A percentile compares a stretch with the other conserved stretches of the same genome.
phyloP scores from a whole-genome alignment of 2,113 vertebrate species.

The Chionis minor region DNA sequence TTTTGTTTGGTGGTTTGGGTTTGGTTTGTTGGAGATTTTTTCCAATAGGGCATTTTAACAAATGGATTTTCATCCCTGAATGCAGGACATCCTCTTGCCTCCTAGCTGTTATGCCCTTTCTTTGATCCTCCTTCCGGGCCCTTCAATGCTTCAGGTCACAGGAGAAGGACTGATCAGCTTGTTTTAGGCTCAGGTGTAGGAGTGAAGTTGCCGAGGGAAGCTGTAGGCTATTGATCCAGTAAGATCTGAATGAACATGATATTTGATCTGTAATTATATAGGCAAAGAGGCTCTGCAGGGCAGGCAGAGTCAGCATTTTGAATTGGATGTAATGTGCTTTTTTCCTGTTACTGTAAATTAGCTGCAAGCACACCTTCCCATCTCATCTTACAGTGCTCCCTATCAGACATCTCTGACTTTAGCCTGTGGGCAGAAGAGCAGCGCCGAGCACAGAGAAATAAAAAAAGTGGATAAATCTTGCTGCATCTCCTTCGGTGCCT shows the following conservation, averaged over 20 bases:
- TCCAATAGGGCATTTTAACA: neutral
- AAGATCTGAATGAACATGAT: neutral
- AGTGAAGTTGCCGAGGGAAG: neutral
- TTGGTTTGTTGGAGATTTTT: neutral
- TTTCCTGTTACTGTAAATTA: conserved; percentile 1
- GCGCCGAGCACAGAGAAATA: neutral
- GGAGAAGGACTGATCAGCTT: neutral
- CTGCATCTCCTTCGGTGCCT: neutral
- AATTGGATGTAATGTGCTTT: neutral
- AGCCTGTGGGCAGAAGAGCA: neutral
- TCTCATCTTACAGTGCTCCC: neutral
- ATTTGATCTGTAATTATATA: conserved; percentile 51
- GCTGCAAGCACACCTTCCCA: neutral
- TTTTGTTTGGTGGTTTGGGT: neutral
- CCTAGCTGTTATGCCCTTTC: neutral
- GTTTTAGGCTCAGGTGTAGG: neutral
- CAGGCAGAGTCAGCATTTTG: conserved; percentile 15
- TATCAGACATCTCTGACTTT: neutral
- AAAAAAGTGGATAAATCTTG: neutral
- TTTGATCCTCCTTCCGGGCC: neutral
- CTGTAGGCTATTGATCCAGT: neutral
- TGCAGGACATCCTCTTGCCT: neutral
- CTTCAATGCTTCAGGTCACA: neutral
- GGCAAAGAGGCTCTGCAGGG: neutral
- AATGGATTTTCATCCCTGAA: neutral